These are phyloP conservation scores for Mus spicilegus DNA, from an alignment of 2,113 vertebrate genomes.

Conservation along the genomic window DNA sequence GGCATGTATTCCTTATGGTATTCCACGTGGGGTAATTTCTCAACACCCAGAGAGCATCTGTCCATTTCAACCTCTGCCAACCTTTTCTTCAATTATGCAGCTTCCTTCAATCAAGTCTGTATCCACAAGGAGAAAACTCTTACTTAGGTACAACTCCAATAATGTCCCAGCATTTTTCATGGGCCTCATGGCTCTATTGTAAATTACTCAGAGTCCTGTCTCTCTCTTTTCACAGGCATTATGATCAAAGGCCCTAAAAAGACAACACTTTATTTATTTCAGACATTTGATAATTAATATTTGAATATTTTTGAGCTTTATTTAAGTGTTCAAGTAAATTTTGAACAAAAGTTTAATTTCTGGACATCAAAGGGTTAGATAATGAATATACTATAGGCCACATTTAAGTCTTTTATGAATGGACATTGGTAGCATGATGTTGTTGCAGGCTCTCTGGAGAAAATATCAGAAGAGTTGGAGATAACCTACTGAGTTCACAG, in stretches of 20 bases:
- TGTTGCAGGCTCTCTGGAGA: rapidly evolving
- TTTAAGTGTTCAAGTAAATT: background rate
- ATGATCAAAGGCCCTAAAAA: background rate
- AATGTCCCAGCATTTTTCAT: background rate
- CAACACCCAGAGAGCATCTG: rapidly evolving
- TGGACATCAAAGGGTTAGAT: background rate
- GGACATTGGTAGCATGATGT: background rate
- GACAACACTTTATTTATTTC: background rate
- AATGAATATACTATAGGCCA: background rate
- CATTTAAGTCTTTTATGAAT: background rate
- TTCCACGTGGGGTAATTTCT: background rate
- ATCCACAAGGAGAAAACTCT: background rate
- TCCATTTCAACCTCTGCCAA: background rate
- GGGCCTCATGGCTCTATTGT: background rate
- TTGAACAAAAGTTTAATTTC: background rate
- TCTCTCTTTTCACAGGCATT: background rate
- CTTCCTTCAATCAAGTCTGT: background rate
- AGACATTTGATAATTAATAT: background rate
- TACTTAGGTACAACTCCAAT: background rate
- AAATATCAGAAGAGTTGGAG: background rate
- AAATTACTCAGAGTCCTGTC: background rate
- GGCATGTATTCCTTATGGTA: background rate
- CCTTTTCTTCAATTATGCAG: background rate
- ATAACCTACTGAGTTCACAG: background rate
- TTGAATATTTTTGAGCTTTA: background rate